These are phyloP conservation scores for Drosophila borborema DNA, from an alignment of 2,888 invertebrate genomes.

Conservation along the genomic window DNA sequence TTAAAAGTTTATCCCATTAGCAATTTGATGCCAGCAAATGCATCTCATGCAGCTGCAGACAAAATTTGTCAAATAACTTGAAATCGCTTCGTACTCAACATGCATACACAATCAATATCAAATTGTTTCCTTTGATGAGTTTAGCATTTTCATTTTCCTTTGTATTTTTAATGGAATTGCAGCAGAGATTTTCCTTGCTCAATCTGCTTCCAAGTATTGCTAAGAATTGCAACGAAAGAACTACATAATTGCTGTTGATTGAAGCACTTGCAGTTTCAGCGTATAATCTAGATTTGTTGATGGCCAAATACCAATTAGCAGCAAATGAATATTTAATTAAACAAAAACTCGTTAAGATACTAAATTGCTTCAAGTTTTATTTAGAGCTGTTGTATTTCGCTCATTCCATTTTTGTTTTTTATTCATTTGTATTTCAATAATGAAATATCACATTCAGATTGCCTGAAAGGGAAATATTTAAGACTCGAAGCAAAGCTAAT, in stretches of 20 bases:
- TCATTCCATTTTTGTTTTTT: too few relatives aligned
- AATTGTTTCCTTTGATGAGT: not conserved
- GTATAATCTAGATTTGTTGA: not conserved
- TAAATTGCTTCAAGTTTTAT: not conserved
- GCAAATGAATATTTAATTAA: not conserved
- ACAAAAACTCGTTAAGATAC: not conserved
- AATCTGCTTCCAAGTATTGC: not conserved
- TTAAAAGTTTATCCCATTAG: slow-evolving; percentile 14
- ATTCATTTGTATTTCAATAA: too few relatives aligned
- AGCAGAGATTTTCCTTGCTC: not conserved
- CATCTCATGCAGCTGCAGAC: not conserved
- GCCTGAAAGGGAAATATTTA: too few relatives aligned
- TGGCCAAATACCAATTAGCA: not conserved
- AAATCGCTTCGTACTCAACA: slow-evolving; percentile 3
- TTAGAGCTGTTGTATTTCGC: too few relatives aligned
- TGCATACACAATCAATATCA: not conserved
- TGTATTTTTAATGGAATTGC: not conserved
- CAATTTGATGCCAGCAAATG: slow-evolving; percentile 8
- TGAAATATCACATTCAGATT: too few relatives aligned
- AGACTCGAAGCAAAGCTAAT: too few relatives aligned
- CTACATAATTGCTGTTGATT: not conserved
- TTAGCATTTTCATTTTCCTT: not conserved
- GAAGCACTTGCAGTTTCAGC: not conserved
- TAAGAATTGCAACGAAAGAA: not conserved
- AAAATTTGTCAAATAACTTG: not conserved